Evolutionary conservation across 92 coral and sea anemone genomes (phyloP), one percentile per base, ranked within the genome.

Genomic region (Siderastrea radians): DNA sequence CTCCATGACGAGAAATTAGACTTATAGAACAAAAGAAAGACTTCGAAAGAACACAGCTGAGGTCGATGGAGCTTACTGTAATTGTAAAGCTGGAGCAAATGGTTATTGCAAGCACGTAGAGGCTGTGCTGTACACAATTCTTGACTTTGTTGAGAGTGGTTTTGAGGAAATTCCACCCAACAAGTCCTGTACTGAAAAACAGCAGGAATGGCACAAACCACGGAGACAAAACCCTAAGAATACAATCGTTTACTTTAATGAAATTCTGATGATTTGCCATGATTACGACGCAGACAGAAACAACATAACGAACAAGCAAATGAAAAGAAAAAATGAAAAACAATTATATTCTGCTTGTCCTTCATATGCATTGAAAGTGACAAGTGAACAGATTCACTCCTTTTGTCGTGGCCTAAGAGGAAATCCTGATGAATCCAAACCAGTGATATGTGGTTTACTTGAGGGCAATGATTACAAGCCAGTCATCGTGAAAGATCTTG

Each of bases 151-250:
- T 59, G 88, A 84, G 74, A 84, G 88, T 84, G 73, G 72, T 7
- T 65, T 84, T 17, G 19, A 73, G 72, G 72, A 73, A 26, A 84
- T 84, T 84, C 81, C 88, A 10, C 81, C 88, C 67, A 78, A 86
- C 75, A 75, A n/a, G 49, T 46, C 77, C 1, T 86, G 89, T 73
- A 86, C 85, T 64, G 89, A 86, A 49, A 86, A 77, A 55, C 89
- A 77, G 7, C 85, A 86, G 82, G 75, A 86, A 53, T 86, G 89
- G 89, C 88, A 75, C 70, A 75, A 75, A 65, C 88, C 83, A 54
- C 49, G 54, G 15, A 71, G 46, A 64, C 7, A 54, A 49, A 68
- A 57, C 74, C 48, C 63, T 43, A 64, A 64, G 6, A 60, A 79
- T 12, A 26, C 49, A 53, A 57, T 58, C 15, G 53, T 67, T 79